These are phyloP conservation scores for Taxidea taxus DNA, from an alignment of 2,113 vertebrate genomes.

Conservation along the genomic window DNA sequence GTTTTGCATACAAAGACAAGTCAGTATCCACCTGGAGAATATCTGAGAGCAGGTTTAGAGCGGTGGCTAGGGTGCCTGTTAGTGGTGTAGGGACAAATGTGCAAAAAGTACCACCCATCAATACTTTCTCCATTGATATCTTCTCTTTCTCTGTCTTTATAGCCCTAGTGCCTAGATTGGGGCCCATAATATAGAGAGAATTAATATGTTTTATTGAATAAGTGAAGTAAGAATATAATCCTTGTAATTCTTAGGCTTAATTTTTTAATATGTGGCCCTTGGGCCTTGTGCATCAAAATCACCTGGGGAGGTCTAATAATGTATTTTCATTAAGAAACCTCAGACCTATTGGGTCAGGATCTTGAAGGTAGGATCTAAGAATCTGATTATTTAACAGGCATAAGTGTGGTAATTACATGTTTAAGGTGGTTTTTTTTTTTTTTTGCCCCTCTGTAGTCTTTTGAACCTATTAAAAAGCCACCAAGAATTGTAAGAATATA, in stretches of 20 bases:
- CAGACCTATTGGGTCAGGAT: background rate
- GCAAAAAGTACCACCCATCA: background rate
- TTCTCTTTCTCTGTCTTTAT: background rate
- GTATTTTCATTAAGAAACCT: background rate
- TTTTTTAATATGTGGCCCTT: background rate
- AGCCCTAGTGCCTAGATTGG: background rate
- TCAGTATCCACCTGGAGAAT: background rate
- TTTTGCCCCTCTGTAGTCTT: background rate
- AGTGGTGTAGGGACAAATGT: background rate
- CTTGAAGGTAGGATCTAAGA: background rate
- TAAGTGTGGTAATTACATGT: background rate
- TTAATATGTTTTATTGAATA: background rate
- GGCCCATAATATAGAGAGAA: background rate
- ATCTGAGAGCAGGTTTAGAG: background rate
- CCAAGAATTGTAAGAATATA: background rate
- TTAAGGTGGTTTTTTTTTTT: background rate
- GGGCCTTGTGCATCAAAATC: background rate
- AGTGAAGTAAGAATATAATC: background rate
- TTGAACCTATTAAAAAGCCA: constrained; percentile 16
- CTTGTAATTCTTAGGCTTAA: background rate
- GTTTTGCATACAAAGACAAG: background rate
- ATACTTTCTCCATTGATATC: background rate
- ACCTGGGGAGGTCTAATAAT: background rate
- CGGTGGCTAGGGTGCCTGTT: background rate
- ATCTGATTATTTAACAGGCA: background rate